A percentile compares a stretch with the other conserved stretches of the same genome.
Evolutionary conservation across 2,797 vertebrate genomes (phyloP).

Genomic region (Chelmon rostratus): DNA sequence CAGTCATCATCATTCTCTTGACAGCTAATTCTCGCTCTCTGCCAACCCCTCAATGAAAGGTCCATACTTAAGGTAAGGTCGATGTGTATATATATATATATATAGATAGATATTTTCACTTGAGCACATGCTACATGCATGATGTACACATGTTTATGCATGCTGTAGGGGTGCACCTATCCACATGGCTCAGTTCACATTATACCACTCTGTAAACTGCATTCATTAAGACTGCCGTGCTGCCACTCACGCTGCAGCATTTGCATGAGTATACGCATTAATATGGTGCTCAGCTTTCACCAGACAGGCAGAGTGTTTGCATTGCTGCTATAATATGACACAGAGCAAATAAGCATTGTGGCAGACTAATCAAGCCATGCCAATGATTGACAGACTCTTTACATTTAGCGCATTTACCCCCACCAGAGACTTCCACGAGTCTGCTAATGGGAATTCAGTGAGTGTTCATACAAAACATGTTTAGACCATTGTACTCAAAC

Average conservation of each 20-base stretch:
- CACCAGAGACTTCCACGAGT: neutral
- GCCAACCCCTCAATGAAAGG: neutral
- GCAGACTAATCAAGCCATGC: constrained; percentile 44
- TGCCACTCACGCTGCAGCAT: constrained; percentile 13
- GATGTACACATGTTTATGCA: neutral
- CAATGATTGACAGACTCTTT: constrained; percentile 45
- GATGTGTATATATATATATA: too few species aligned
- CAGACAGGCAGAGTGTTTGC: constrained; percentile 35
- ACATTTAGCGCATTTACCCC: constrained; percentile 30
- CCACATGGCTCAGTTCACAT: constrained; percentile 28
- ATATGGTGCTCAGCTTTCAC: constrained; percentile 10
- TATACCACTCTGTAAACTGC: constrained; percentile 10
- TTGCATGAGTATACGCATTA: constrained; percentile 38
- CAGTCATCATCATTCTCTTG: constrained; percentile 26
- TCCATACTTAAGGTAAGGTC: constrained; percentile 7
- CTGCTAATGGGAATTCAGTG: neutral
- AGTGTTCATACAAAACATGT: constrained; percentile 9
- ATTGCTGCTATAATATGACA: constrained; percentile 28
- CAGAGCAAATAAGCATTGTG: constrained; percentile 23
- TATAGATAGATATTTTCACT: neutral
- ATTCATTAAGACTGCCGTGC: neutral
- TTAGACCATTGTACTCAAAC: constrained; percentile 1
- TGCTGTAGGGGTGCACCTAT: neutral
- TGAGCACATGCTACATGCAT: neutral
- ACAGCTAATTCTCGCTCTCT: constrained; percentile 19